Conservation (phyloP, 2,888 invertebrate genomes). For the Ferdinandea cuprea region DNA sequence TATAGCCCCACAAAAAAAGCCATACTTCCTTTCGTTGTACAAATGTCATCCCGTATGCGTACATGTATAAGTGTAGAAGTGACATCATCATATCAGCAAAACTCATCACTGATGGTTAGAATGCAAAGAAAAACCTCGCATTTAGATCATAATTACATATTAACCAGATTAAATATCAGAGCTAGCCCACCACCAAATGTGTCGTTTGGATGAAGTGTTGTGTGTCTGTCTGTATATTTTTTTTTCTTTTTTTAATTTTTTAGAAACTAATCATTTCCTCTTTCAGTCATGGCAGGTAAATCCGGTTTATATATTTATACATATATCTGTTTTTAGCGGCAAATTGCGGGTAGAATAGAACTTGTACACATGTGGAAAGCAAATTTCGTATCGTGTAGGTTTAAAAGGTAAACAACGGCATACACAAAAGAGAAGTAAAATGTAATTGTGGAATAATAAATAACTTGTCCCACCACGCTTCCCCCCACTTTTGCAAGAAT, state of each 20-base stretch:
- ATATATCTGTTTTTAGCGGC: not conserved
- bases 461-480: no score
- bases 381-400: constrained; percentile 1
- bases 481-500: no score
- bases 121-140: constrained; percentile 1
- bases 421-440: not conserved
- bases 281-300: constrained; percentile 43
- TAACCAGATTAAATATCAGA: constrained; percentile 15
- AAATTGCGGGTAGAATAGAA: not conserved
- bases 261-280: constrained; percentile 55
- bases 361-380: not conserved
- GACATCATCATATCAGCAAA: constrained; percentile 13
- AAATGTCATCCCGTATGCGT: not conserved
- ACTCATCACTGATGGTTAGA: constrained; percentile 1
- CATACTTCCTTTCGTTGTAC: no score
- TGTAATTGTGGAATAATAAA: constrained; percentile 2
- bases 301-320: constrained; percentile 40
- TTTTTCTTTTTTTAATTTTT: not conserved
- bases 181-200: not conserved
- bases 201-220: no score
- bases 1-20: not conserved
- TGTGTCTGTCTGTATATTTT: not conserved
- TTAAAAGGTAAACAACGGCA: not conserved
- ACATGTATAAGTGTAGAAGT: not conserved
- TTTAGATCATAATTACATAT: constrained; percentile 33